phyloP scores from a whole-genome alignment of 1,140 invertebrate genomes.

The Rhopalosiphum padi region DNA sequence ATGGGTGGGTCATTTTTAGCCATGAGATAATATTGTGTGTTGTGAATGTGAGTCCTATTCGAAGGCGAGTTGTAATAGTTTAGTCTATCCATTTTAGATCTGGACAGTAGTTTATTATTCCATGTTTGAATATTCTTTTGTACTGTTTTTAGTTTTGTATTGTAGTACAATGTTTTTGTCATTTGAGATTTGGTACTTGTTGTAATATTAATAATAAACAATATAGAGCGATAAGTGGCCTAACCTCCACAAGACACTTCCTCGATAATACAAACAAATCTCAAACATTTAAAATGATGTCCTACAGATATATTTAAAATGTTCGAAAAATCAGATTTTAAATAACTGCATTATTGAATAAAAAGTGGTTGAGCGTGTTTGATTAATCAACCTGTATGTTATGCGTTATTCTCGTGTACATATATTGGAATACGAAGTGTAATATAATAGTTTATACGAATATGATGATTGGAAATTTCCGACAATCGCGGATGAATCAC shows the following conservation, averaged over 20 bases:
- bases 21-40: background rate
- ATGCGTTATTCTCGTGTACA: background rate
- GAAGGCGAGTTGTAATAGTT: background rate
- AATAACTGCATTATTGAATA: background rate
- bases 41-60: background rate
- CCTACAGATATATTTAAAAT: background rate
- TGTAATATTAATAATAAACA: too few species aligned
- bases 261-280: background rate
- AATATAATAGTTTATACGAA: background rate
- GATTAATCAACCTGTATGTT: background rate
- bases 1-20: background rate
- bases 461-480: background rate
- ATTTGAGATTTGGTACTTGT: too few species aligned
- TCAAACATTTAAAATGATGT: background rate
- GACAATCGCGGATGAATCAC: background rate
- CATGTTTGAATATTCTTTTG: background rate
- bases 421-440: background rate
- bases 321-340: background rate
- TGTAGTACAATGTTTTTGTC: too few species aligned
- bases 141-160: background rate
- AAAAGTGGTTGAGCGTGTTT: background rate
- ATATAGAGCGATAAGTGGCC: too few species aligned
- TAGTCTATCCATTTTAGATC: background rate
- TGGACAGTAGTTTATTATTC: background rate
- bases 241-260: too few species aligned